Conservation (phyloP, 2,888 invertebrate genomes). For the Melangyna quadrimaculata region DNA sequence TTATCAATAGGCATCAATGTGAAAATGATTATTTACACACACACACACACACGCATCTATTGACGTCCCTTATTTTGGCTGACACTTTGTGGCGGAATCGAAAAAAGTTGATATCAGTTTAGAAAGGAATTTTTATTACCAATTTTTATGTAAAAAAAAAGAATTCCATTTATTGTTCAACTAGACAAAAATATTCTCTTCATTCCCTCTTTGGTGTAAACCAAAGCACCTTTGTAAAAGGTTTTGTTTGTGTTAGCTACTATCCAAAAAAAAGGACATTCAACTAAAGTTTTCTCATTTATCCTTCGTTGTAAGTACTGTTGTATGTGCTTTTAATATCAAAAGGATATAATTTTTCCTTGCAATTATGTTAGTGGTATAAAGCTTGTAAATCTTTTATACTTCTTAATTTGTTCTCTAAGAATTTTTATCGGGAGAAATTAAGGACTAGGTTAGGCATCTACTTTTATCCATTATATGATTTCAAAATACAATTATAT, state of each 20-base stretch:
- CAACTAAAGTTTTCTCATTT: slow-evolving; percentile 16
- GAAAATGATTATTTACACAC: not conserved
- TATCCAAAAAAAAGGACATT: not conserved
- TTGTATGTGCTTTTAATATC: slow-evolving; percentile 3
- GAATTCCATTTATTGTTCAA: slow-evolving; percentile 7
- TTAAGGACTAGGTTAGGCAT: not conserved
- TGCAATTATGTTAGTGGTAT: not conserved
- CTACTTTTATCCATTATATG: not conserved
- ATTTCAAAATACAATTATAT: not conserved
- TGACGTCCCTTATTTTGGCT: not conserved
- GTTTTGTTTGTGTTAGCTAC: not conserved
- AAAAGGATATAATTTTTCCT: slow-evolving; percentile 8
- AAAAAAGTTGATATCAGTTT: too few relatives aligned
- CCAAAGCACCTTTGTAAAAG: not conserved
- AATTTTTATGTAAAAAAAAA: not conserved
- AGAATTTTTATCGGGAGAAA: not conserved
- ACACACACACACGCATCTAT: not conserved
- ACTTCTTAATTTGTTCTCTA: not conserved
- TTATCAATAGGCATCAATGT: not conserved
- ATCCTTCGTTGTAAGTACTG: not conserved
- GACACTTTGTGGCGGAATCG: too few relatives aligned
- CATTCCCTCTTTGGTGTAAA: not conserved
- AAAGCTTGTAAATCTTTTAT: not conserved
- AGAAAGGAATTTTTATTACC: not conserved
- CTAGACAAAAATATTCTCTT: not conserved